Conservation (phyloP, 2,113 vertebrate genomes). For the Tragelaphus strepsiceros region DNA sequence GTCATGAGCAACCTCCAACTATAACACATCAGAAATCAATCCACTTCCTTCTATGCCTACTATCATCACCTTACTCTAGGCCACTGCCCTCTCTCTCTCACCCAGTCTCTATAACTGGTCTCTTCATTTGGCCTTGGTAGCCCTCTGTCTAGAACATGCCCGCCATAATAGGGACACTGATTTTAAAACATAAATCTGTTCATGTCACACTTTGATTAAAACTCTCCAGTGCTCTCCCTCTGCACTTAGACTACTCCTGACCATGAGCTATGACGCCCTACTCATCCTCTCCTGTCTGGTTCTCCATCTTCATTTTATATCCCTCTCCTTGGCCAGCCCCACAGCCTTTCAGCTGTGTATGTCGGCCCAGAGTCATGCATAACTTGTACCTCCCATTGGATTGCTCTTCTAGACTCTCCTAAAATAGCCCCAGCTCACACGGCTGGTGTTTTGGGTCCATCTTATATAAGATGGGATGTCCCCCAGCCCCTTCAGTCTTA, state of each 20-base stretch:
- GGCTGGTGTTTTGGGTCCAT: neutral
- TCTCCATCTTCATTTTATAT: neutral
- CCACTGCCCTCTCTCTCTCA: neutral
- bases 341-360: neutral
- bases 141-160: neutral
- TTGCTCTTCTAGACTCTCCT: neutral
- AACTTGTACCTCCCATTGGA: neutral
- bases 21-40: neutral
- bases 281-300: neutral
- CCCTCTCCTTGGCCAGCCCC: neutral
- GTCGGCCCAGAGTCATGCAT: accelerated
- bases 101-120: neutral
- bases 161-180: neutral
- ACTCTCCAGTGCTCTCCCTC: neutral
- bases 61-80: neutral
- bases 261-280: neutral
- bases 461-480: neutral
- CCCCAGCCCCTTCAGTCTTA: neutral
- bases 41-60: neutral
- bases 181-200: neutral
- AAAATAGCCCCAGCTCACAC: neutral
- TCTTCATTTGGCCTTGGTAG: neutral
- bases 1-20: neutral
- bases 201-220: neutral
- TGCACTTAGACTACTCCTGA: neutral